Evolutionary conservation across 2,888 invertebrate genomes (phyloP), one percentile per base, ranked within the genome.

Genomic region (Mamestra brassicae): DNA sequence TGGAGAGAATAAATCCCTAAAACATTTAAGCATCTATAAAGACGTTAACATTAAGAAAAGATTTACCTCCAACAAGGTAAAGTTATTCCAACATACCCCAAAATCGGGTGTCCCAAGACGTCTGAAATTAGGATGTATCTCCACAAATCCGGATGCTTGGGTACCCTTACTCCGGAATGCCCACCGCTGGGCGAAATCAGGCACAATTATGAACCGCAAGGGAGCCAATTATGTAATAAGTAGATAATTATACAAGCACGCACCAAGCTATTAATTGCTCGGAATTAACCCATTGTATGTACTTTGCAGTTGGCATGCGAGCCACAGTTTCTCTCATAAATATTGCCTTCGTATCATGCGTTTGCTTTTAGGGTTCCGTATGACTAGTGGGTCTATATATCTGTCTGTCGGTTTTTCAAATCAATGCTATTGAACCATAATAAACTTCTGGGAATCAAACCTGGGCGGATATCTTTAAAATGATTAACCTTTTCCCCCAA

Each of bases 211-310:
- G 70, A 81, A 81, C 84, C 84, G 70, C 86, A 68, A 81, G 83
- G 80, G 84, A 77, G 61, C 69, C 84, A 83, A 87, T 87, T 87
- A 87, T 63, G 77, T 84, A 72, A 84, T 85, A 74, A 80, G 62
- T 84, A 78, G 76, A 62, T 81, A 70, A 85, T 84, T 74, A 84
- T 84, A 78, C 76, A 69, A 74, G 78, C 77, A 82, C 80, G 87
- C 81, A 76, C 67, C 61, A n/a, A 26, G 58, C 65, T 83, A 86
- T 77, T 86, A 81, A 86, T 86, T 81, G 76, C 61, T 60, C 15
- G 65, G 70, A 81, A 85, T 85, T 78, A 80, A 72, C 77, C 80
- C 71, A 76, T 80, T 71, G 80, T 83, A 63, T 69, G 63, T 83
- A 80, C 52, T 72, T 62, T 50, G 55, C 63, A 36, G 75, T 36